phyloP scores from a whole-genome alignment of 1,140 invertebrate genomes.

The Asobara japonica region DNA sequence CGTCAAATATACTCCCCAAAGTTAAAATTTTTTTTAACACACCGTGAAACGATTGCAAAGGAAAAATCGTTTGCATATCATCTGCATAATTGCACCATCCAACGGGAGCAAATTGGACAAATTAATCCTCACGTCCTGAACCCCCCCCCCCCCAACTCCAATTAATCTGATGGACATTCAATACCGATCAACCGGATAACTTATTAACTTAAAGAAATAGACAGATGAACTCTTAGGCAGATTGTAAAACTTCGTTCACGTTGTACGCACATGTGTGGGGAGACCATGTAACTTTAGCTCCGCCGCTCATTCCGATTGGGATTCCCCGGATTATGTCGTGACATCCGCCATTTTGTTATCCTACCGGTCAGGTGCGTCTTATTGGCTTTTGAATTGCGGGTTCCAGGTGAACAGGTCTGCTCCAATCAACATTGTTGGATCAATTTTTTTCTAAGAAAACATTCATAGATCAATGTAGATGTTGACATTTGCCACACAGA shows the following conservation, averaged over 20 bases:
- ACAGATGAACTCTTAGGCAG: constrained; percentile 57
- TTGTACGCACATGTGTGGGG: constrained; percentile 68
- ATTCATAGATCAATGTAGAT: too few species aligned
- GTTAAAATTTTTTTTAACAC: background rate
- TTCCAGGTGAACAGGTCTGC: too few species aligned
- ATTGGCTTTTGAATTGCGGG: background rate
- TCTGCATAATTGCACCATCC: constrained; percentile 1
- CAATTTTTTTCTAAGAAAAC: too few species aligned
- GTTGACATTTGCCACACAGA: too few species aligned
- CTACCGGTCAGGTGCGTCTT: constrained; percentile 34
- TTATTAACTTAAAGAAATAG: constrained; percentile 57
- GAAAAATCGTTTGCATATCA: background rate
- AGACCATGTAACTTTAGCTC: constrained; percentile 68
- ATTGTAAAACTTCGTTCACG: constrained; percentile 65
- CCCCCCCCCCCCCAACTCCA: constrained; percentile 17
- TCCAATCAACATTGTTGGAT: too few species aligned
- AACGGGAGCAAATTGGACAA: background rate
- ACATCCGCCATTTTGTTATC: background rate
- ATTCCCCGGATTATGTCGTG: background rate
- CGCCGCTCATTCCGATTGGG: constrained; percentile 55
- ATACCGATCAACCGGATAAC: constrained; percentile 47
- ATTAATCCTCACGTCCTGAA: background rate
- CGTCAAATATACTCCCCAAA: background rate
- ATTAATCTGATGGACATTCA: constrained; percentile 38
- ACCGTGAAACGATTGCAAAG: background rate